Evolutionary conservation across 2,888 invertebrate species (phyloP), one percentile per base, ranked within the genome.

Genomic region (Drosophila infuscata): DNA sequence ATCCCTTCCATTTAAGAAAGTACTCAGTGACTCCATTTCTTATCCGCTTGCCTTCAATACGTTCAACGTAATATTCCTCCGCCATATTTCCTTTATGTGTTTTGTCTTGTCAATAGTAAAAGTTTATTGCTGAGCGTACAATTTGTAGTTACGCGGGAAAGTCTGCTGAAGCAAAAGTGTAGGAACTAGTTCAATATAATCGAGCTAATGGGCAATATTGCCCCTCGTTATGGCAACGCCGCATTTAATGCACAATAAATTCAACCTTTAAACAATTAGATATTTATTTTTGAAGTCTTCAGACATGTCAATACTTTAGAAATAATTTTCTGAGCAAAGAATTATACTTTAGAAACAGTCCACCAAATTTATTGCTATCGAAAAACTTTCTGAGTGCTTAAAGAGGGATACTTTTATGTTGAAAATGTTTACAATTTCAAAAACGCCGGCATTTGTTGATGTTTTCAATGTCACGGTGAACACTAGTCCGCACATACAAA

Each of bases 1-100:
- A 97, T 3, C 97, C 97, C 91, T 96, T 96, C 96, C 97, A 96
- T 92, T 96, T 96, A 3, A 96, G 92, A 77, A 94, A 95, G 87
- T 96, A 96, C 91, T 96, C 96, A n/a, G 95, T 95, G 73, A 91
- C 63, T 93, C 96, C 96, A 95, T 94, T 97, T 93, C 92, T 95
- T 76, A 97, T 94, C 79, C 98, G 94, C 81, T 96, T 95, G 91
- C 98, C 97, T 64, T 98, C 94, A 12, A 98, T 97, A 92, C 97
- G 97, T 91, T 98, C 98, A 0, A 99, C 98, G 8, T 96, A 96
- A 91, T 96, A 98, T 92, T 98, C 97, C 84, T 98, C 97, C 84
- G 96, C 96, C n/a, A 94, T 88, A 38, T 17, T 67, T 46, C 3
- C 36, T 6, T 36, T 35, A 4, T 8, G 6, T 11, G 29, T 29